Base-by-base conservation (phyloP, 2,888 invertebrate genomes). In the Acrobasis consociella region DNA sequence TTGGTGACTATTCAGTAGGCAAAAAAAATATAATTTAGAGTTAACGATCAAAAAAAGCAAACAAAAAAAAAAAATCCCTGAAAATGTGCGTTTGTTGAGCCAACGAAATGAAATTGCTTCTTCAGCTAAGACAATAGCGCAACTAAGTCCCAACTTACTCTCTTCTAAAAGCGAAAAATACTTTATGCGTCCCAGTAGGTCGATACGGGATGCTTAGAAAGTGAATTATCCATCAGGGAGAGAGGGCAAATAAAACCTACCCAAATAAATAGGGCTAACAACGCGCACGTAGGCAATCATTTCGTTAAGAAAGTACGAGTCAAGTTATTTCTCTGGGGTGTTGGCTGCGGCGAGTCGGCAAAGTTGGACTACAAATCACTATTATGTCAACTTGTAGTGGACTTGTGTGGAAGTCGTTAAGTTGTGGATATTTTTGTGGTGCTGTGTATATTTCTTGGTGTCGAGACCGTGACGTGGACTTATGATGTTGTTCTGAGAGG, bases 231-330 rank as follows among this genome's bases (percentile, higher is more conserved):
- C 87, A 79, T 84, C 66, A 69, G 89, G 87, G 88, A 87, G 77
- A 74, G 79, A 80, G 83, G 82, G 88, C 85, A 89, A 91, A 91
- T 89, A 91, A 87, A 89, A 85, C 83, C 83, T 82, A 78, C 80
- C 85, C 82, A 86, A 87, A 89, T 89, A 91, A 89, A 90, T 87
- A 87, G 84, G 78, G 78, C 87, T 89, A 89, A 90, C 88, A 87
- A 89, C 82, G 80, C 85, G 81, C 89, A 91, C 87, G 89, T 89
- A 89, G 86, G 88, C 89, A 90, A 91, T 91, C 89, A 90, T 91
- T 91, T 89, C 87, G 89, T 89, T 90, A 91, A 89, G 87, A 88
- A 89, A 89, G 83, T 88, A 85, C 82, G 81, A 82, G 83, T 75
- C 72, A 81, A 89, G 83, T 88, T 90, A 90, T 91, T 91, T 91